Percentiles rank a stretch among this genome's conserved stretches.
Evolutionary conservation across 2,113 vertebrate genomes (phyloP).

Genomic region (Stigmatopora argus): DNA sequence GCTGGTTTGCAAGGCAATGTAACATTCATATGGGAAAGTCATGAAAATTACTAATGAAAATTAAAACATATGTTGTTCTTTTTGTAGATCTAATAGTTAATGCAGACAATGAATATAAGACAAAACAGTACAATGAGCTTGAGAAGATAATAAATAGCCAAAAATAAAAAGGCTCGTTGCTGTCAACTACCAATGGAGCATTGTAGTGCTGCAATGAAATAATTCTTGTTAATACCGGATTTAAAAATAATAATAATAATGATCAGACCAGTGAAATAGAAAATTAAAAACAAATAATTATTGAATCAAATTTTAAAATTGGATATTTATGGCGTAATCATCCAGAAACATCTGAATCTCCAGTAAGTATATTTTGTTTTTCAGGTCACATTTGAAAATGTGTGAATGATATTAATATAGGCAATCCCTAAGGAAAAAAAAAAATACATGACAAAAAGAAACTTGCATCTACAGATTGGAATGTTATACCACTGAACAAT

Average conservation of each 20-base stretch:
- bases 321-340: conserved; percentile 28
- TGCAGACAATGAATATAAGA: too few relatives aligned
- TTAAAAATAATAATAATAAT: conserved; percentile 7
- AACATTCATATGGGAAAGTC: too few relatives aligned
- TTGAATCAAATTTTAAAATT: conserved; percentile 51
- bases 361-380: neutral
- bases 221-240: too few relatives aligned
- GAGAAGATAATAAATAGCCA: too few relatives aligned
- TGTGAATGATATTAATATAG: neutral
- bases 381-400: conserved; percentile 3
- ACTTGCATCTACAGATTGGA: conserved; percentile 2
- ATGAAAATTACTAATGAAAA: too few relatives aligned
- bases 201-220: too few relatives aligned
- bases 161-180: too few relatives aligned
- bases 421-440: neutral
- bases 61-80: too few relatives aligned
- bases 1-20: too few relatives aligned
- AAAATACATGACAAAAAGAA: neutral
- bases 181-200: too few relatives aligned
- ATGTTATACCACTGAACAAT: neutral
- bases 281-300: conserved; percentile 6
- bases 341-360: neutral
- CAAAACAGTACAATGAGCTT: too few relatives aligned
- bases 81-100: too few relatives aligned
- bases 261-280: conserved; percentile 18